phyloP scores from a whole-genome alignment of 2,797 vertebrate species.

The Cirrhinus mrigala region DNA sequence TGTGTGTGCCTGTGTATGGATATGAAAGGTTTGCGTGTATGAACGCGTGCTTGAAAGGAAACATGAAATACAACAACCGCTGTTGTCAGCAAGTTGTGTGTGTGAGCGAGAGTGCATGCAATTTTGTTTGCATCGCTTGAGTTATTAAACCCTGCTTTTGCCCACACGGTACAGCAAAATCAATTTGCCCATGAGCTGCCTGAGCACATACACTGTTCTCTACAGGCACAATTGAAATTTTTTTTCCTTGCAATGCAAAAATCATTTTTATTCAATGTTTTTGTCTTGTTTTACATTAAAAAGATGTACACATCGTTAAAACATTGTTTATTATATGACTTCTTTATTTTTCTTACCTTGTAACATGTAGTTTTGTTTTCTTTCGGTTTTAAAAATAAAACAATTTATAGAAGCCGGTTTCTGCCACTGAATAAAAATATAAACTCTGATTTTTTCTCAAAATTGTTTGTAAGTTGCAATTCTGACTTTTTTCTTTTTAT shows the following conservation, averaged over 20 bases:
- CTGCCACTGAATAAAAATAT: too few relatives aligned
- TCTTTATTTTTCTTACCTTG: not conserved
- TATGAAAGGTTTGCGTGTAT: slow-evolving; percentile 17
- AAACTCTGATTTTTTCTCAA: too few relatives aligned
- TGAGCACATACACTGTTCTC: not conserved
- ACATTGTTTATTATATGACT: not conserved
- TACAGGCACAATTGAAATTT: not conserved
- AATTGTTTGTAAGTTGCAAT: too few relatives aligned
- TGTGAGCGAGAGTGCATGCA: slow-evolving; percentile 20
- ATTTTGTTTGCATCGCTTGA: slow-evolving; percentile 31
- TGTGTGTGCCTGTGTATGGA: slow-evolving; percentile 9
- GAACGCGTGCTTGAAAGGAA: not conserved
- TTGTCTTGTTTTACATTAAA: not conserved
- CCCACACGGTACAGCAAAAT: slow-evolving; percentile 56
- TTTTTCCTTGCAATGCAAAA: not conserved
- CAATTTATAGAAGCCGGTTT: too few relatives aligned
- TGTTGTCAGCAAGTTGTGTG: slow-evolving; percentile 30
- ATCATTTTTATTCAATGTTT: not conserved
- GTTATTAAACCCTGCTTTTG: slow-evolving; percentile 30
- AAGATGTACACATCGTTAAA: slow-evolving; percentile 15
- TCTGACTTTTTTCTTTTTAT: too few relatives aligned
- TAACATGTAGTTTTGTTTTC: not conserved
- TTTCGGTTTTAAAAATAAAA: not conserved
- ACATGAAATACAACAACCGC: not conserved
- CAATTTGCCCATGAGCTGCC: slow-evolving; percentile 15